Percentiles rank a stretch among this genome's conserved stretches.
Evolutionary conservation across 2,113 vertebrate species (phyloP).

Genomic region (Entomyzon cyanotis): DNA sequence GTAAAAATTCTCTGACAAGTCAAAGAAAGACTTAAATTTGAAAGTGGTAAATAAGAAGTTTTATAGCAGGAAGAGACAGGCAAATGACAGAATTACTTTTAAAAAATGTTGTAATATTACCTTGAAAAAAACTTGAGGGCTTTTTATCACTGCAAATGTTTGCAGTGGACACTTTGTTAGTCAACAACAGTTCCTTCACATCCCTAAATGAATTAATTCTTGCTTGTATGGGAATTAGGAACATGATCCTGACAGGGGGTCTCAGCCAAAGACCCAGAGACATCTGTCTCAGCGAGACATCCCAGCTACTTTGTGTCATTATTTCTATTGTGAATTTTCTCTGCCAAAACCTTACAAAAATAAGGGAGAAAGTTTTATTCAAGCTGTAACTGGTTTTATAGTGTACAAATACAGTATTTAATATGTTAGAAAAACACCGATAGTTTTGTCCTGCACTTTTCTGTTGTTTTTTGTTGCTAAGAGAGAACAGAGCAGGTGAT

Average conservation of each 20-base stretch:
- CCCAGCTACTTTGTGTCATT: background rate
- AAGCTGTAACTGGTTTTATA: background rate
- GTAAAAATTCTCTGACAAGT: constrained; percentile 43
- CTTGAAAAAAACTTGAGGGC: background rate
- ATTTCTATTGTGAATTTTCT: background rate
- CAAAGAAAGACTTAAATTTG: constrained; percentile 29
- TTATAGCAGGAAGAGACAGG: background rate
- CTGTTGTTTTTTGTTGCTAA: background rate
- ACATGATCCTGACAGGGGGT: rapidly evolving
- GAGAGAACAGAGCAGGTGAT: background rate
- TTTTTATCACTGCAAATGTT: background rate
- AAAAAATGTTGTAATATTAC: background rate
- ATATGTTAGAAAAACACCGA: background rate
- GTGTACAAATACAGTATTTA: background rate
- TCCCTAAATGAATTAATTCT: background rate
- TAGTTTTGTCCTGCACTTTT: background rate
- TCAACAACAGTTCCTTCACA: background rate
- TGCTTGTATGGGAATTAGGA: background rate
- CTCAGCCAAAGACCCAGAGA: background rate
- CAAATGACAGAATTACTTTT: background rate
- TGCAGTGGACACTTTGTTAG: background rate
- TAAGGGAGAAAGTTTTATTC: background rate
- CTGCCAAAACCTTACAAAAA: background rate
- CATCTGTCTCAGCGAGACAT: background rate
- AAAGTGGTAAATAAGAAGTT: constrained; percentile 9